These are phyloP conservation scores for Cerastoderma edule DNA, from an alignment of 2,888 invertebrate species.

Conservation along the genomic window DNA sequence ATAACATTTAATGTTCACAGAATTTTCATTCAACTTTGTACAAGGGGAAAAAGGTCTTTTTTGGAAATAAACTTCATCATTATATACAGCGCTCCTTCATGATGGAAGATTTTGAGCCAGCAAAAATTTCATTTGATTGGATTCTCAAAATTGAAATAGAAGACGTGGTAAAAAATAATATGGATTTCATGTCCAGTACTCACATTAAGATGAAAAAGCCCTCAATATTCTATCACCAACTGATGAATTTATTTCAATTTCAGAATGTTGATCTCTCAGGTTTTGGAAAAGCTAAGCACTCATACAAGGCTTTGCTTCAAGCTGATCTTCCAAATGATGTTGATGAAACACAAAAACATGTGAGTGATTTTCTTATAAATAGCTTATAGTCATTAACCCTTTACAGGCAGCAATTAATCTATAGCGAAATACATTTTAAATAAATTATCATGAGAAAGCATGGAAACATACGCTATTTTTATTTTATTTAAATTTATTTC, in stretches of 20 bases:
- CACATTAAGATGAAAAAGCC: too few species aligned
- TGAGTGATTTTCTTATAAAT: conserved; percentile 20
- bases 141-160: neutral
- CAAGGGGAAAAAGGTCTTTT: too few species aligned
- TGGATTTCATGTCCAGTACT: too few species aligned
- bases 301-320: conserved; percentile 62
- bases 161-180: neutral
- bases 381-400: neutral
- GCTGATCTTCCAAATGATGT: conserved; percentile 63
- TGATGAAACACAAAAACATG: conserved; percentile 65
- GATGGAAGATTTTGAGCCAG: neutral
- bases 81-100: too few species aligned
- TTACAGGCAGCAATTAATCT: neutral
- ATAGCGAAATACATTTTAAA: neutral
- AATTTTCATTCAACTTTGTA: too few species aligned
- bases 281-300: conserved; percentile 57
- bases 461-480: neutral
- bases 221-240: too few species aligned
- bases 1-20: too few species aligned
- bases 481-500: neutral
- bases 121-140: neutral
- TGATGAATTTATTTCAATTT: conserved; percentile 11
- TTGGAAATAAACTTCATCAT: too few species aligned
- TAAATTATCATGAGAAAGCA: neutral
- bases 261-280: conserved; percentile 65